Evolutionary conservation across 2,888 invertebrate genomes (phyloP).

Genomic region (Callinectes sapidus): DNA sequence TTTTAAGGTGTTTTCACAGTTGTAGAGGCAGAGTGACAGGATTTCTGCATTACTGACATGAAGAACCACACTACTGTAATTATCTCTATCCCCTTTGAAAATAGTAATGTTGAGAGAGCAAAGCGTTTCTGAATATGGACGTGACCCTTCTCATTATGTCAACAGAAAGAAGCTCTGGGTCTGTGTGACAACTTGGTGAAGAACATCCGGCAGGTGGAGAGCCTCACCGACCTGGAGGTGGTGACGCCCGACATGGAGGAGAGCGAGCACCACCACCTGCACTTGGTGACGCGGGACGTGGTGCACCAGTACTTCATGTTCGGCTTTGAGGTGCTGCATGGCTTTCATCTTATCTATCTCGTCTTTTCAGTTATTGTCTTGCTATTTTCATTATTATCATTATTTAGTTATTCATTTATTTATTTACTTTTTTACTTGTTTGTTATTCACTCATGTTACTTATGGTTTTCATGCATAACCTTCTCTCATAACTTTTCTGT

Average conservation of each 20-base stretch:
- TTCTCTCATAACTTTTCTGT: too few species aligned
- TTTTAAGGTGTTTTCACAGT: too few species aligned
- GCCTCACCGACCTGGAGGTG: slow-evolving; percentile 75
- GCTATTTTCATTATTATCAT: too few species aligned
- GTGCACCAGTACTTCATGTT: slow-evolving; percentile 90
- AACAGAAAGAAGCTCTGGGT: slow-evolving; percentile 79
- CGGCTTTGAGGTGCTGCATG: slow-evolving; percentile 85
- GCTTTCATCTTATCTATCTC: not conserved
- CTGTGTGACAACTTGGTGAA: slow-evolving; percentile 80
- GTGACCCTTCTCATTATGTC: too few species aligned
- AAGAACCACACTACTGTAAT: too few species aligned
- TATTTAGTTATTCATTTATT: not conserved
- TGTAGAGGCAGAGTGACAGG: too few species aligned
- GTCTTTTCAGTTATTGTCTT: too few species aligned
- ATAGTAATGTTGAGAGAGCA: too few species aligned
- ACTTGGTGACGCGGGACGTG: slow-evolving; percentile 82
- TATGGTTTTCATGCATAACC: too few species aligned
- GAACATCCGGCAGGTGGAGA: slow-evolving; percentile 80
- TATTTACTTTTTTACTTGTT: not conserved
- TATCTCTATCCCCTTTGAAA: too few species aligned
- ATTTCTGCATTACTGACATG: too few species aligned
- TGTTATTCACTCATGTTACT: not conserved
- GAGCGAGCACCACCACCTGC: slow-evolving; percentile 80
- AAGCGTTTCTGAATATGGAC: too few species aligned
- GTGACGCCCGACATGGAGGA: slow-evolving; percentile 79